A percentile compares a stretch with the other conserved stretches of the same genome.
These are phyloP conservation scores for Drosophila aldrichi DNA, from an alignment of 2,888 invertebrate genomes.

Conservation along the genomic window DNA sequence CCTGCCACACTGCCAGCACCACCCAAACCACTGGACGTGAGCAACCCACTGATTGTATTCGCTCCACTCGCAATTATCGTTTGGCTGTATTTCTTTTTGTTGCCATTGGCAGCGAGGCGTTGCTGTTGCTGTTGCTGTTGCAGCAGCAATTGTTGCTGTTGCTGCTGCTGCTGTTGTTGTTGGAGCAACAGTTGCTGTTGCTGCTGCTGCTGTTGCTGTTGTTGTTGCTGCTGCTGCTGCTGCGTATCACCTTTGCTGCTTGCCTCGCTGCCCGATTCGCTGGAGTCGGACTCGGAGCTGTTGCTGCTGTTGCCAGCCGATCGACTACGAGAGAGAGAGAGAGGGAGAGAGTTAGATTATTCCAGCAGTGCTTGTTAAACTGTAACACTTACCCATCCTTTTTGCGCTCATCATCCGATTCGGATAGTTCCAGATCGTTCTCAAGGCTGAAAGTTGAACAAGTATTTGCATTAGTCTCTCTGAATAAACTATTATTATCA, in stretches of 20 bases:
- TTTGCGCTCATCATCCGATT: slow-evolving; percentile 91
- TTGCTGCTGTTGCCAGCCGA: slow-evolving; percentile 87
- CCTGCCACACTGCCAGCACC: slow-evolving; percentile 20
- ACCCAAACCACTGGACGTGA: slow-evolving; percentile 63
- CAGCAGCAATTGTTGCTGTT: slow-evolving; percentile 22
- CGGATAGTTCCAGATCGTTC: slow-evolving; percentile 91
- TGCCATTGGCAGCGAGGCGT: slow-evolving; percentile 44
- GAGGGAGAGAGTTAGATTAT: background rate
- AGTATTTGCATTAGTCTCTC: background rate
- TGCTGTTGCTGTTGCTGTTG: slow-evolving; percentile 47
- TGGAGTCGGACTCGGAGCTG: slow-evolving; percentile 84
- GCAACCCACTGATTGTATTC: slow-evolving; percentile 72
- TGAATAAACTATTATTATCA: background rate
- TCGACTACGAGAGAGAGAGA: slow-evolving; percentile 39
- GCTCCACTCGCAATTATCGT: slow-evolving; percentile 72
- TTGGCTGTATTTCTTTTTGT: slow-evolving; percentile 70
- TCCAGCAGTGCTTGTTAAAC: slow-evolving; percentile 1
- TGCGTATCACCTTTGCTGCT: slow-evolving; percentile 81
- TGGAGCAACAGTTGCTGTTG: slow-evolving; percentile 33
- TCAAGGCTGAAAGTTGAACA: slow-evolving; percentile 82
- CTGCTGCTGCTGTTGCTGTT: slow-evolving; percentile 32
- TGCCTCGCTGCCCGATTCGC: slow-evolving; percentile 84
- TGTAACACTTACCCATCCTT: slow-evolving; percentile 82
- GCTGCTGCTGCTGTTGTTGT: slow-evolving; percentile 30
- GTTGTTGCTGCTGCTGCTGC: slow-evolving; percentile 46